These are phyloP conservation scores for Lacerta viridis DNA, from an alignment of 2,797 vertebrate genomes.

Conservation along the genomic window DNA sequence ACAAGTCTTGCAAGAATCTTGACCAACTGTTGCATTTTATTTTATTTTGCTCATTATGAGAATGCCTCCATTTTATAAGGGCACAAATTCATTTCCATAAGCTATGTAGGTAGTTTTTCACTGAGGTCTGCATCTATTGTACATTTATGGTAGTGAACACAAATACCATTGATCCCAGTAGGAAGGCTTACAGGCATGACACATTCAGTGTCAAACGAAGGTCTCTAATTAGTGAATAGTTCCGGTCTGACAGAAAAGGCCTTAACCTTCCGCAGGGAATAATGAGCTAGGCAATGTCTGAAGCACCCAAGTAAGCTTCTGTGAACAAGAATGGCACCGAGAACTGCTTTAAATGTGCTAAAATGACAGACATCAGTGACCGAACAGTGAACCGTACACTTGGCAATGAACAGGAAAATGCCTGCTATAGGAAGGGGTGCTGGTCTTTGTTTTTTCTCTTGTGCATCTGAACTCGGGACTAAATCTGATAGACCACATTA, in stretches of 20 bases:
- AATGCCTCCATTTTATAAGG: not conserved
- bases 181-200: constrained; percentile 76
- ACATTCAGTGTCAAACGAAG: constrained; percentile 79
- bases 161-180: constrained; percentile 74
- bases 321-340: constrained; percentile 72
- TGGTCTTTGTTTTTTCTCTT: constrained; percentile 71
- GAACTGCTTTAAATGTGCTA: constrained; percentile 75
- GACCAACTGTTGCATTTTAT: constrained; percentile 12
- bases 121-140: constrained; percentile 46
- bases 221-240: constrained; percentile 81
- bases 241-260: constrained; percentile 79
- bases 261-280: constrained; percentile 78
- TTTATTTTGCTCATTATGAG: not conserved
- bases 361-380: constrained; percentile 80
- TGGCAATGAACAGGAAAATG: constrained; percentile 73
- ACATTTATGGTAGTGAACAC: constrained; percentile 68
- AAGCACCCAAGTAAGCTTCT: constrained; percentile 72
- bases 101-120: constrained; percentile 31
- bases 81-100: constrained; percentile 9
- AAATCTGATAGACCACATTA: constrained; percentile 67
- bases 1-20: not conserved
- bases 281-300: constrained; percentile 82
- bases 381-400: constrained; percentile 80
- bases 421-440: constrained; percentile 58
- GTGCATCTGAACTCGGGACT: constrained; percentile 74